Evolutionary conservation across 2,797 vertebrate genomes (phyloP), one percentile per base, ranked within the genome.

Genomic region (Rhinogobio ventralis): DNA sequence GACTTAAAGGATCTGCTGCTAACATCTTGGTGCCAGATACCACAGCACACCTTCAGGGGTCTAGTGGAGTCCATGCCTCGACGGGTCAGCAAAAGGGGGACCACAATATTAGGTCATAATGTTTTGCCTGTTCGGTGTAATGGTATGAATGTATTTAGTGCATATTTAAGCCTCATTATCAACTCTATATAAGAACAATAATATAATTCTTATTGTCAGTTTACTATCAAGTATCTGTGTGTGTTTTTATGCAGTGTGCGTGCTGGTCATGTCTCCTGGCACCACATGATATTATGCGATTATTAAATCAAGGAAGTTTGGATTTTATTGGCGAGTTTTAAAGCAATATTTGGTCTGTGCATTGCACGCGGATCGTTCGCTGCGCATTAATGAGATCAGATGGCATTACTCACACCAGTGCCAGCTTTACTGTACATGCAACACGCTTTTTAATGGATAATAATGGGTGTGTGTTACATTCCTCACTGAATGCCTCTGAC

Each of bases 261-360:
- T 89, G 8, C 39, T 42, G 10, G 39, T 42, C 15, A 28, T 83
- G 83, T 90, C 77, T 89, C 77, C 76, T 92, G 90, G 88, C 86
- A 46, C 53, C 81, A 4, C 33, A 67, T 90, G 75, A 86, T 84
- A 15, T 49, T 15, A 69, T 79, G 79, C 85, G 79, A 89, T 90
- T 90, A 92, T 90, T 90, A 85, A 87, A 88, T 91, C 71, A 89
- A 85, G 64, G 49, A 74, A 84, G 85, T 92, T 89, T 90, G 66
- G 71, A 86, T 77, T 86, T 88, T 84, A 91, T 89, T 90, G 57
- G 72, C 85, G 83, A 86, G 89, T 74, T 33, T 33, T n/a, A 67
- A 51, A 73, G 84, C 72, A 84, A 90, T 88, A 82, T 19, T 66
- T 49, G 57, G 36, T 36, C 53, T 81, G 78, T 83, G 28, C 53